A percentile compares a stretch with the other conserved stretches of the same genome.
phyloP scores from a whole-genome alignment of 1,140 invertebrate genomes.

The Drosophila kanapiae region DNA sequence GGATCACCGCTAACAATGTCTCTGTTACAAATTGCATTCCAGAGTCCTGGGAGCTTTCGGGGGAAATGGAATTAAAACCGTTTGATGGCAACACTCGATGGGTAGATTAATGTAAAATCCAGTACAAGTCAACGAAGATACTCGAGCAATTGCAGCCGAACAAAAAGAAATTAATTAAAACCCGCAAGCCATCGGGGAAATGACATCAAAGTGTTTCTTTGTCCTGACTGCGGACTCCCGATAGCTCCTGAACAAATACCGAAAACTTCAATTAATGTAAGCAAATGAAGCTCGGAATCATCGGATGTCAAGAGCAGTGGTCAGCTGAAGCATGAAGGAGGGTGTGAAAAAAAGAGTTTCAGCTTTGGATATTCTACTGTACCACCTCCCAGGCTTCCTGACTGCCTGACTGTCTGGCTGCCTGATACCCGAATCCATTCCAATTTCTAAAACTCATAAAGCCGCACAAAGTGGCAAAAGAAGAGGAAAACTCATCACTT shows the following conservation, averaged over 20 bases:
- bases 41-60: not conserved
- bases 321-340: slow-evolving; percentile 1
- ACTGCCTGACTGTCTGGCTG: too few relatives aligned
- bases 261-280: slow-evolving; percentile 69
- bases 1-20: slow-evolving; percentile 67
- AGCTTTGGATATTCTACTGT: not conserved
- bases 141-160: slow-evolving; percentile 9
- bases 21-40: slow-evolving; percentile 57
- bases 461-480: slow-evolving; percentile 23
- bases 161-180: slow-evolving; percentile 74
- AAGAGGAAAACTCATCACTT: slow-evolving; percentile 57
- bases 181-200: slow-evolving; percentile 42
- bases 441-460: slow-evolving; percentile 48
- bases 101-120: slow-evolving; percentile 71
- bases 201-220: slow-evolving; percentile 49
- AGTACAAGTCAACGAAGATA: slow-evolving; percentile 46
- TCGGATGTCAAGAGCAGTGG: slow-evolving; percentile 30
- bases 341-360: slow-evolving; percentile 22
- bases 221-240: slow-evolving; percentile 17
- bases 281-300: slow-evolving; percentile 62
- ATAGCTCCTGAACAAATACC: slow-evolving; percentile 44
- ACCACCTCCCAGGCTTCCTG: not conserved
- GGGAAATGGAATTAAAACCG: slow-evolving; percentile 77
- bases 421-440: not conserved
- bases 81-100: slow-evolving; percentile 70